Base-by-base conservation (phyloP, 2,113 vertebrate genomes). In the Tachysurus vachellii region DNA sequence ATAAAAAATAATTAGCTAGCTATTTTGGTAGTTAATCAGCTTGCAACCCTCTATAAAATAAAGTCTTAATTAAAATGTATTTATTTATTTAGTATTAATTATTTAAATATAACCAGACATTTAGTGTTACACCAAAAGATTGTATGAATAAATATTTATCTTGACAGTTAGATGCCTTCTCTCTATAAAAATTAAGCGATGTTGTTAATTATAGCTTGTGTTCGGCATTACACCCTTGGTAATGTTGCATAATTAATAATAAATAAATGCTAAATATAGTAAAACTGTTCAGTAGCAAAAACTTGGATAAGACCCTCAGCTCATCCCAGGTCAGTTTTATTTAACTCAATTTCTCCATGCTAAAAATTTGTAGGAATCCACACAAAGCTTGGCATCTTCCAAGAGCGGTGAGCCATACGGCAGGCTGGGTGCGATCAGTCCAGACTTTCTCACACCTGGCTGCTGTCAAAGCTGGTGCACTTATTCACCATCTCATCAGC, bases 401-500 rank as follows among this genome's bases (percentile, higher is more conserved):
- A 76, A 71, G 81, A 19, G 8, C 31, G 13, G 53, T 21, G 42
- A 84, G 59, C 54, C 42, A 5, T 36, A 28, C 44, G 14, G 21
- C 61, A 56, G 61, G 84, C 23, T 79, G 85, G 56, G 53, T 85
- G 36, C 50, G 85, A 53, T 26, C 59, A 70, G 28, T 13, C 59
- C 93, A 93, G 94, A 94, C 92, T 95, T 92, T 93, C 92, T 94
- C 94, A 88, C 94, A 89, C 96, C 97, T 95, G 94, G 95, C 94
- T 94, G 90, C 95, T 94, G 94, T 94, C 96, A 94, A 95, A 96
- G 96, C 95, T 94, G 14, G 95, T 93, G 94, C 93, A 95, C 96
- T 96, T 96, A 97, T 97, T 97, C 97, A 95, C 96, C 93, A 85
- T 98, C 97, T 98, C 96, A 97, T 96, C 97, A 97, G 97, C 96